Conservation (phyloP, 2,888 invertebrate genomes). For the Dexiosoma caninum region DNA sequence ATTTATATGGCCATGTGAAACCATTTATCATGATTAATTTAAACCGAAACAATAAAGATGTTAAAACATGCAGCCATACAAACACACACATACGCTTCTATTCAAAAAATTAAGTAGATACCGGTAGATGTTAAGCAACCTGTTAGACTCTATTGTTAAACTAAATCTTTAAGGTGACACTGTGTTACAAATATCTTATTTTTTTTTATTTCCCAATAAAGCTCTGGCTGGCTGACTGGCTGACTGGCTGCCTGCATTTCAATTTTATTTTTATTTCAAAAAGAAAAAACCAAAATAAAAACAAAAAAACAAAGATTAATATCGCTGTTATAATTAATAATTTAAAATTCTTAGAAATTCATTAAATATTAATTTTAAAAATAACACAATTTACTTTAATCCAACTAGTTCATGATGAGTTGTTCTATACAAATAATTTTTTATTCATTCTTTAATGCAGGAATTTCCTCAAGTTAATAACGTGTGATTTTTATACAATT, state of each 20-base stretch:
- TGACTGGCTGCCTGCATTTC: no score
- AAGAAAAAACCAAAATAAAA: no score
- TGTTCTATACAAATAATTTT: no score
- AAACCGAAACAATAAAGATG: conserved; percentile 65
- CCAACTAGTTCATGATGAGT: conserved; percentile 30
- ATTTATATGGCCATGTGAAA: conserved; percentile 74
- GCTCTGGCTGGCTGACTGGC: background rate
- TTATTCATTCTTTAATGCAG: conserved; percentile 12
- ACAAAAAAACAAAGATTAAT: conserved; percentile 46
- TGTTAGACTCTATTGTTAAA: conserved; percentile 41
- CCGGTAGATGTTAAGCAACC: background rate
- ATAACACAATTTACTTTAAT: conserved; percentile 16
- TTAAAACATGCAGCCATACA: no score
- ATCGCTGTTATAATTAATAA: conserved; percentile 20
- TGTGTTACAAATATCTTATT: conserved; percentile 52
- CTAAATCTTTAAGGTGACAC: conserved; percentile 37
- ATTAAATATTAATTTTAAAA: conserved; percentile 23
- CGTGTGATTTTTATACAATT: conserved; percentile 18
- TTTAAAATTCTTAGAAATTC: conserved; percentile 17
- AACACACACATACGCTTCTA: no score
- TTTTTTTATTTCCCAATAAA: background rate
- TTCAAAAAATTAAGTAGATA: background rate
- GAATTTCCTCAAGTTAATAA: conserved; percentile 54
- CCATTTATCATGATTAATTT: conserved; percentile 77
- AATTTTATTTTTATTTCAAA: no score